These are phyloP conservation scores for Luidia sarsii DNA, from an alignment of 53 echinoderm and acorn worm species.

Conservation along the genomic window DNA sequence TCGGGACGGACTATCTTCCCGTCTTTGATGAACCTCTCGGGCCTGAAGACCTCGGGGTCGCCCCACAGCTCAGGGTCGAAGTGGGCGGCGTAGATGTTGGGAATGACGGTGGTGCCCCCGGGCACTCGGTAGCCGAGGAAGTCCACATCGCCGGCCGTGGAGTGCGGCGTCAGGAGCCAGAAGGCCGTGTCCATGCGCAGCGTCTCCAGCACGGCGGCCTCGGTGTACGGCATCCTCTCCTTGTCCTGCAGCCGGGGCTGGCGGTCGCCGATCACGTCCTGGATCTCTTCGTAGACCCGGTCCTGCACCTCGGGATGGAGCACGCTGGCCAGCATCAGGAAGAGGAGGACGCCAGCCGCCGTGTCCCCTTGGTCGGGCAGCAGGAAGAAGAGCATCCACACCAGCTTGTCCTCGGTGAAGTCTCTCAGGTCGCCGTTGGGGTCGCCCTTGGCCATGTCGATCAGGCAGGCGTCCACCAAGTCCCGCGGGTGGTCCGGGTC, in stretches of 20 bases:
- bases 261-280: slow-evolving; percentile 43
- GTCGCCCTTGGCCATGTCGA: too few species aligned
- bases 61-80: slow-evolving; percentile 53
- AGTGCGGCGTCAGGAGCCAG: too few species aligned
- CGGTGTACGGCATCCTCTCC: slow-evolving; percentile 43
- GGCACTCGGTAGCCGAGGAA: slow-evolving; percentile 31
- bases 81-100: too few species aligned
- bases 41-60: slow-evolving; percentile 41
- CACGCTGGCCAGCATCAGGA: slow-evolving; percentile 26
- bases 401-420: slow-evolving; percentile 27
- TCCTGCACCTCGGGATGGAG: slow-evolving; percentile 39
- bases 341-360: slow-evolving; percentile 9
- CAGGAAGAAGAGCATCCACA: slow-evolving; percentile 47
- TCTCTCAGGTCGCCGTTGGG: too few species aligned
- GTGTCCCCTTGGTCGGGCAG: slow-evolving; percentile 40
- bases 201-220: slow-evolving; percentile 37
- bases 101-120: slow-evolving; percentile 26
- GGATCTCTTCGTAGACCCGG: slow-evolving; percentile 39
- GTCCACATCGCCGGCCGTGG: slow-evolving; percentile 19
- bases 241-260: slow-evolving; percentile 32
- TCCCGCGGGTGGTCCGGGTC: slow-evolving; percentile 22
- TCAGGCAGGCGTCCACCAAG: slow-evolving; percentile 26
- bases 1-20: slow-evolving; percentile 10
- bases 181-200: slow-evolving; percentile 17
- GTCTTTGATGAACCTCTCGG: slow-evolving; percentile 37